Percentiles rank a stretch among this genome's conserved stretches.
Evolutionary conservation across 2,888 invertebrate species (phyloP).

Genomic region (Sclerodermus sp.): DNA sequence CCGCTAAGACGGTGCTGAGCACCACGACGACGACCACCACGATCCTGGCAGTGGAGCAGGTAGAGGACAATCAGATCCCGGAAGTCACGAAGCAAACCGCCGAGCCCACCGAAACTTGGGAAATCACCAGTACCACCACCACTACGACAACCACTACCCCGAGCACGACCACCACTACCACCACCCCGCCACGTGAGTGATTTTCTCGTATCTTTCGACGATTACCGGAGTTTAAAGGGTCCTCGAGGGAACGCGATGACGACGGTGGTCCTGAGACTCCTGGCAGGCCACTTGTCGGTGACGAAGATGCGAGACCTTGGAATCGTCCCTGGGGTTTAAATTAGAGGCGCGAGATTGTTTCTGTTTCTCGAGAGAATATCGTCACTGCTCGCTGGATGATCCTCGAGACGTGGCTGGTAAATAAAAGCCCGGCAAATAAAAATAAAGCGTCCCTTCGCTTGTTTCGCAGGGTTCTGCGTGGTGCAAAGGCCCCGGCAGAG

Average conservation of each 20-base stretch:
- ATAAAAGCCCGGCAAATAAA: no score
- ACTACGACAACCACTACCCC: constrained; percentile 51
- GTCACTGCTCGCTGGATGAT: no score
- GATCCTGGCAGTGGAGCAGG: constrained; percentile 38
- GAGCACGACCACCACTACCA: constrained; percentile 50
- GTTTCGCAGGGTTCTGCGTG: constrained; percentile 71
- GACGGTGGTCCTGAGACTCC: no score
- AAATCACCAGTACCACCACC: constrained; percentile 53
- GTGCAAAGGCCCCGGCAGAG: constrained; percentile 81
- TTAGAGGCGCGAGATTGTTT: no score
- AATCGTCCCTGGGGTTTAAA: no score
- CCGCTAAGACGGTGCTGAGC: constrained; percentile 45
- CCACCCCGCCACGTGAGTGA: constrained; percentile 58
- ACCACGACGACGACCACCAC: constrained; percentile 59
- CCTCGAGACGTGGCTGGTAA: no score
- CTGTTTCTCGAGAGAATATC: no score
- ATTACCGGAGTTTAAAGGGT: no score
- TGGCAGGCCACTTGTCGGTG: no score
- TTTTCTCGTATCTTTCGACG: background rate
- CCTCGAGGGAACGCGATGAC: no score
- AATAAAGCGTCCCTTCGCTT: constrained; percentile 5
- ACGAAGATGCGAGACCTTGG: no score
- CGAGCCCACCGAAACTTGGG: constrained; percentile 40
- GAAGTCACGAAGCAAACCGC: constrained; percentile 47
- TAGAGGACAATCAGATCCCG: constrained; percentile 51